Base-by-base conservation (phyloP, 2,113 vertebrate genomes). In the Antidorcas marsupialis region DNA sequence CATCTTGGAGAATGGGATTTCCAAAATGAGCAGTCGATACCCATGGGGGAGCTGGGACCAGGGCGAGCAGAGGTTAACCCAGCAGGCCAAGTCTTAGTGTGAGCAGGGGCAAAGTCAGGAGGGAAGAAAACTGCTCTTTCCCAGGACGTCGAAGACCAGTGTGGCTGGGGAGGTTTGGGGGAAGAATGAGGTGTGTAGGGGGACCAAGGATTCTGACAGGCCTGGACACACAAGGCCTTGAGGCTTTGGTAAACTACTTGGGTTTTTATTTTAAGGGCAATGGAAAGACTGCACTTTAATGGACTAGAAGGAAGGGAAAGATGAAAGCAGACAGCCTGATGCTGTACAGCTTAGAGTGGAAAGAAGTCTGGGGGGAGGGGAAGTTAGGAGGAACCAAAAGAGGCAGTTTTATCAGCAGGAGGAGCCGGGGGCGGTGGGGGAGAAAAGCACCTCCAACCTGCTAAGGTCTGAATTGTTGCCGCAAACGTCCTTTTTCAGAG, bases 51-150 rank as follows among this genome's bases (percentile, higher is more conserved):
- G 12, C 27, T 23, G 3, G 39, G 5, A 5, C 39, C 13, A 84
- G 13, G 16, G 45, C 27, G 7, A 19, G 3, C 2, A 67, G 28
- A 2, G 10, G 23, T 7, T 27, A 47, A 43, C 0, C 3, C 11
- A 21, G 2, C 0, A 16, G 6, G 5, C 15, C 21, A 33, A 33
- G 2, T 7, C 50, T 27, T 23, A 3, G 30, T 16, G 36, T 28
- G 4, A 91, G 59, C 33, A 71, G 13, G 10, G 4, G 17, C 30
- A 57, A 50, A 55, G 19, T 5, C 14, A 30, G 5, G 2, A 12
- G 17, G 7, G 6, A 30, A 15, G 25, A 27, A 33, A 6, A 79
- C 4, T 6, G 8, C 52, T 4, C 14, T 25, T 45, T 47, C 88
- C 16, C 8, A 6, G 28, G 25, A 90, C 55, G 10, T 30, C 23